A percentile compares a stretch with the other conserved stretches of the same genome.
phyloP scores from a whole-genome alignment of 2,113 vertebrate genomes.

The Oreotrochilus melanogaster region DNA sequence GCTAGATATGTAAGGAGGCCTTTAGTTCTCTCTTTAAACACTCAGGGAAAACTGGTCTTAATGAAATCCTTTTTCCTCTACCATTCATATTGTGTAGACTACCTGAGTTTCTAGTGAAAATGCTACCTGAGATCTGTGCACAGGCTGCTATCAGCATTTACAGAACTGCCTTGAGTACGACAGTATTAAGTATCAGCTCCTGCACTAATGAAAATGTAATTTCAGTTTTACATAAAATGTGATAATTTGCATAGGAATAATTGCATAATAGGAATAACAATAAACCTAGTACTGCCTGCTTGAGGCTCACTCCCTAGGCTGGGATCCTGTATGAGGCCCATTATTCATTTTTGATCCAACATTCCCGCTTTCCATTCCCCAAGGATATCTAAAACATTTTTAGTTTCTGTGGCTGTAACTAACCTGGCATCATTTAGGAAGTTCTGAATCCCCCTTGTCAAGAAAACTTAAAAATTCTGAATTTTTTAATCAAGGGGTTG shows the following conservation, averaged over 20 bases:
- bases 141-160: not conserved
- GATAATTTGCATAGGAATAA: not conserved
- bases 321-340: not conserved
- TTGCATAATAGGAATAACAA: not conserved
- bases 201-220: not conserved
- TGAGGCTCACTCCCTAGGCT: not conserved
- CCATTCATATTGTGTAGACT: rapidly evolving
- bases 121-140: not conserved
- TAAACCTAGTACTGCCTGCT: not conserved
- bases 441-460: not conserved
- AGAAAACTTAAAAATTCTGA: not conserved
- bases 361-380: not conserved
- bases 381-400: not conserved
- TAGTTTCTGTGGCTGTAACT: not conserved
- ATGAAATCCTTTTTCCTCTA: not conserved
- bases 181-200: not conserved
- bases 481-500: not conserved
- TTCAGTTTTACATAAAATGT: not conserved
- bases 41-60: not conserved
- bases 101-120: not conserved
- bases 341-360: not conserved
- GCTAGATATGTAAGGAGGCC: not conserved
- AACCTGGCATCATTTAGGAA: not conserved
- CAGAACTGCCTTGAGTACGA: not conserved
- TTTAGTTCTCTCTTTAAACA: not conserved